Evolutionary conservation across 2,113 vertebrate genomes (phyloP), one percentile per base, ranked within the genome.

Genomic region (Hipposideros armiger): DNA sequence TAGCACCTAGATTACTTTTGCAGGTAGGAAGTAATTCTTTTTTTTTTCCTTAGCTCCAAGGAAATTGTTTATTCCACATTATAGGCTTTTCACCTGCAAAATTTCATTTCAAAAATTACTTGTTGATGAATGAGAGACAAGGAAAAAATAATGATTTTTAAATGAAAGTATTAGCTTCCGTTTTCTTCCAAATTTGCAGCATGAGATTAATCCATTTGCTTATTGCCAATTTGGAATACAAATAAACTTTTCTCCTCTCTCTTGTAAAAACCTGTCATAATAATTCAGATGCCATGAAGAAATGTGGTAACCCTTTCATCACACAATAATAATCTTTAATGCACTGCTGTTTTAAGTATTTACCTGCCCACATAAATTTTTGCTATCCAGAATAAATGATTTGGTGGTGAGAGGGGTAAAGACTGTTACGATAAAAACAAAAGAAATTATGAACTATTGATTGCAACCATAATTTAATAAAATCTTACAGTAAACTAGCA

Each of bases 101-200:
- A n/a, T 58, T 64, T 90, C 0, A 96, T 97, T 97, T 93, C 26
- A 97, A 91, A n/a, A 50, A 81, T 30, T 84, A 86, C 19, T 91
- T 95, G 11, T 19, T 19, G 28, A 89, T 36, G 17, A 97, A 42
- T 89, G 73, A 94, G 15, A 91, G 80, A 94, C 17, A 96, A 80
- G 9, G 4, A 80, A 92, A 82, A 74, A 83, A 54, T 80, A 28
- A 60, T 28, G 14, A 69, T 47, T 95, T 80, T 93, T 77, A 90
- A 80, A 76, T 83, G 11, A 78, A 78, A 56, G 2, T 40, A 76
- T 76, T 76, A 92, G 22, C 3, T 81, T 72, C 2, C 24, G 66
- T 40, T 87, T 87, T 85, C 40, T 67, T 66, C 26, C 19, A 81
- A 82, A 92, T 91, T 73, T 67, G 52, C 20, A 26, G 3, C 47